A percentile compares a stretch with the other conserved stretches of the same genome.
These are phyloP conservation scores for Bombus vancouverensis DNA, from an alignment of 1,140 invertebrate genomes.

Conservation along the genomic window DNA sequence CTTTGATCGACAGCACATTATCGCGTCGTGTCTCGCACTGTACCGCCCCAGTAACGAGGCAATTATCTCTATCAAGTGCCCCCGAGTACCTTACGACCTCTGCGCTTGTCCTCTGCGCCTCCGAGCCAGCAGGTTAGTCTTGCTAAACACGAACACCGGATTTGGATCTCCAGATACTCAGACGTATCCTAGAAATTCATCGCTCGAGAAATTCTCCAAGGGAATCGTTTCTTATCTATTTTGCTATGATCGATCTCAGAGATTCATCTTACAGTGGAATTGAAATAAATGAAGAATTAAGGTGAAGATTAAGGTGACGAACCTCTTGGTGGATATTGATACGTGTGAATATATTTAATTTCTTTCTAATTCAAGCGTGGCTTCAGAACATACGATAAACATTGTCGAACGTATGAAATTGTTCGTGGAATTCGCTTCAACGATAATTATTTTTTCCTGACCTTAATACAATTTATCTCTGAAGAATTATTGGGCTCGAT, in stretches of 20 bases:
- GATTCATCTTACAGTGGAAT: too few relatives aligned
- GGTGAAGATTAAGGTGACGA: too few relatives aligned
- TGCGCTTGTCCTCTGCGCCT: slow-evolving; percentile 8
- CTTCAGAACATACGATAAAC: too few relatives aligned
- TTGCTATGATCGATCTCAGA: neutral
- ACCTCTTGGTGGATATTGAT: too few relatives aligned
- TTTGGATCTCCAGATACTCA: too few relatives aligned
- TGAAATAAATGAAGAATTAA: too few relatives aligned
- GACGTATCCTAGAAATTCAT: neutral
- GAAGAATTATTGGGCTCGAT: too few relatives aligned
- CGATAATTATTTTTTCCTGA: neutral
- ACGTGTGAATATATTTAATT: too few relatives aligned
- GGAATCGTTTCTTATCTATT: neutral
- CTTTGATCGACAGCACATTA: slow-evolving; percentile 64
- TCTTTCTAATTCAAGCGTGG: too few relatives aligned
- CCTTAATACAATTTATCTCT: too few relatives aligned
- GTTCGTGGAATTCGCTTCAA: neutral
- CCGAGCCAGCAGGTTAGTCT: neutral
- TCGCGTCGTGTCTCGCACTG: slow-evolving; percentile 32
- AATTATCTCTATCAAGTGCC: slow-evolving; percentile 60
- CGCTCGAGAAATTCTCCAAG: neutral
- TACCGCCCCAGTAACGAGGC: slow-evolving; percentile 51
- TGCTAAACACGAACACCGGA: neutral
- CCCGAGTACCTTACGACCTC: slow-evolving; percentile 37
- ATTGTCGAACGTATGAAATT: too few relatives aligned